Evolutionary conservation across 1,140 invertebrate species (phyloP).

Genomic region (Elymnias hypermnestra): DNA sequence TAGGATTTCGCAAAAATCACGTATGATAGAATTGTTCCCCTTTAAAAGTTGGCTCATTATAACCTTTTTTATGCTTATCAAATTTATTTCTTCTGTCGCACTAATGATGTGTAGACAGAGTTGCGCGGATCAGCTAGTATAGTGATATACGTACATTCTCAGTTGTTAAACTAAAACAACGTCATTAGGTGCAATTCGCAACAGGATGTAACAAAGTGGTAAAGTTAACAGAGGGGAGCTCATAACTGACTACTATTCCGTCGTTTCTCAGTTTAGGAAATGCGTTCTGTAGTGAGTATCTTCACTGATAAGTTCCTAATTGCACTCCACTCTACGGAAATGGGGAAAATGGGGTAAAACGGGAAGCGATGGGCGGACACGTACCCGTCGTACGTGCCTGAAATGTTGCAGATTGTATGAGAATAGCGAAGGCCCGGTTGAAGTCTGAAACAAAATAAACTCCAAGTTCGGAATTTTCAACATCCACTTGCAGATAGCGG

Average conservation of each 20-base stretch:
- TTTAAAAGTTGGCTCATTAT: too few relatives aligned
- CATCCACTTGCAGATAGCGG: constrained; percentile 7
- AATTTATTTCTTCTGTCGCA: too few relatives aligned
- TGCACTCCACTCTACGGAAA: constrained; percentile 45
- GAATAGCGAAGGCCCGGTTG: constrained; percentile 7
- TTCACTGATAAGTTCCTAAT: constrained; percentile 45
- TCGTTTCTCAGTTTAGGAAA: constrained; percentile 10
- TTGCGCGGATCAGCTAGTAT: too few relatives aligned
- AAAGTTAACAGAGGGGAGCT: neutral
- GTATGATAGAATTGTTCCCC: too few relatives aligned
- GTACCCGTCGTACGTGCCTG: constrained; percentile 39
- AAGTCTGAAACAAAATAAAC: constrained; percentile 21
- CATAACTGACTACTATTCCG: constrained; percentile 1
- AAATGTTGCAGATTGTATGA: constrained; percentile 28
- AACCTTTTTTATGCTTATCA: too few relatives aligned
- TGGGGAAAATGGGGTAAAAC: constrained; percentile 31
- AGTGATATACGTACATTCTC: too few relatives aligned
- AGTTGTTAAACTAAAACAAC: too few relatives aligned
- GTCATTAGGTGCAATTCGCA: neutral
- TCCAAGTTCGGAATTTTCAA: constrained; percentile 17
- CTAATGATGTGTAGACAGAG: too few relatives aligned
- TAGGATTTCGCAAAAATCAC: too few relatives aligned
- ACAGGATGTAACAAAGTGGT: constrained; percentile 6
- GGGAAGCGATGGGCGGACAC: constrained; percentile 32
- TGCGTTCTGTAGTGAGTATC: constrained; percentile 14